Base-by-base conservation (phyloP, 2,797 vertebrate genomes). In the Pangasius larnaudii region DNA sequence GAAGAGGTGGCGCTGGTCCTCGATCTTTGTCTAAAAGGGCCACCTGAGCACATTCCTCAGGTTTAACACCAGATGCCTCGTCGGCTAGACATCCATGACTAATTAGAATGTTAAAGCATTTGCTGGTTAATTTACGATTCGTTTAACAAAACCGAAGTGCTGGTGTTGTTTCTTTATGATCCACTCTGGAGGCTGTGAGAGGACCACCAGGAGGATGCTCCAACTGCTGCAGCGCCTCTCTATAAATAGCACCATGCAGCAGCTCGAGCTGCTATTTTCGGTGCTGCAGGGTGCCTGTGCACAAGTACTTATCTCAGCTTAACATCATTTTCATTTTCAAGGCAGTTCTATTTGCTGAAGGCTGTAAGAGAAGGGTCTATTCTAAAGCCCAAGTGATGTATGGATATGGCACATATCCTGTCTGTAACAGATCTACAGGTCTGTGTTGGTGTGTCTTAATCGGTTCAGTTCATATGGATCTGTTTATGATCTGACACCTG, bases 221-320 rank as follows among this genome's bases (percentile, higher is more conserved):
- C 93, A 95, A 93, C 93, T 92, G 94, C 96, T 93, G 95, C 94
- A 94, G 92, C 91, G 22, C 88, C 91, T 91, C 91, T 91, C 96
- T 96, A 96, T 95, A 96, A 95, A 96, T 96, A 96, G 96, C 92
- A 94, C 85, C 95, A 94, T 95, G 95, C 95, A 94, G 95, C 92
- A 96, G 94, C 95, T 94, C 90, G 93, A 94, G 95, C 92, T 92
- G 94, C 96, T 96, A 96, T 96, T 95, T 96, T 92, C 91, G 93
- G 95, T 89, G 89, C 89, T 93, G 91, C 93, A 69, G 87, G 88
- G 88, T 92, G 92, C 91, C 90, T 75, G 63, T 75, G 80, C 91
- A 85, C 89, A 90, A 88, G 89, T 91, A 91, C 87, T 82, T 92
- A 90, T 94, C 92, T 92, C 88, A 86, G 86, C n/a, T 39, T 56